phyloP scores from a whole-genome alignment of 2,113 vertebrate species.

The Amia ocellicauda region DNA sequence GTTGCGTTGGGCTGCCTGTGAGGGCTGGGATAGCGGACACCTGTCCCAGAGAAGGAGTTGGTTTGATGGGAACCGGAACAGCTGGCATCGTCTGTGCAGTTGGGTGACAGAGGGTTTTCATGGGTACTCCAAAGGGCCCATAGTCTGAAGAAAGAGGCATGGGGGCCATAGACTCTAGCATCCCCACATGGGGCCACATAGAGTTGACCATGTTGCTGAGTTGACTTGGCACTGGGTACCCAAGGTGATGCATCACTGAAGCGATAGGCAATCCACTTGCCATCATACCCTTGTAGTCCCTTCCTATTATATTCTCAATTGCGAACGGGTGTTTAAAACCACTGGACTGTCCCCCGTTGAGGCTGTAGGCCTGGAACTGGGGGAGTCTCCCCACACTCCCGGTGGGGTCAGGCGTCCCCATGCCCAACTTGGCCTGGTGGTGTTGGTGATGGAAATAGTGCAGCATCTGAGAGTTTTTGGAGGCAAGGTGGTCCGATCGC shows the following conservation, averaged over 20 bases:
- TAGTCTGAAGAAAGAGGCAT: constrained; percentile 80
- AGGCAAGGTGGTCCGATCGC: constrained; percentile 74
- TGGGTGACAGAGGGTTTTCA: constrained; percentile 85
- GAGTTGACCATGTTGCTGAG: constrained; percentile 85
- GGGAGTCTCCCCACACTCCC: constrained; percentile 74
- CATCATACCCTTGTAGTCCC: constrained; percentile 92
- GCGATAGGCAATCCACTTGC: constrained; percentile 83
- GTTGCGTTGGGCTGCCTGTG: constrained; percentile 59
- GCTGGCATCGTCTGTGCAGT: constrained; percentile 80
- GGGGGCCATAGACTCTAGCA: constrained; percentile 80
- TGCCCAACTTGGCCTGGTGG: constrained; percentile 56
- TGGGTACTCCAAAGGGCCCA: constrained; percentile 80
- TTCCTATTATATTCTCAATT: constrained; percentile 87
- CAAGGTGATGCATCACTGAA: constrained; percentile 92
- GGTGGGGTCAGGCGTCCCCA: constrained; percentile 61
- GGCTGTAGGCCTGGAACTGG: constrained; percentile 74
- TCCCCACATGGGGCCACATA: constrained; percentile 90
- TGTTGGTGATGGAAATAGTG: constrained; percentile 83
- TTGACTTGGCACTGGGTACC: constrained; percentile 85
- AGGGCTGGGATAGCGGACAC: constrained; percentile 72
- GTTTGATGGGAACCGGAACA: constrained; percentile 91
- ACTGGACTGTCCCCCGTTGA: constrained; percentile 49
- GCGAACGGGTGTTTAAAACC: constrained; percentile 94
- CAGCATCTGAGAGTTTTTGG: constrained; percentile 75
- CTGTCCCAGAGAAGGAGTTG: constrained; percentile 75